phyloP scores from a whole-genome alignment of 2,113 vertebrate species.

The Bothrops jararaca region DNA sequence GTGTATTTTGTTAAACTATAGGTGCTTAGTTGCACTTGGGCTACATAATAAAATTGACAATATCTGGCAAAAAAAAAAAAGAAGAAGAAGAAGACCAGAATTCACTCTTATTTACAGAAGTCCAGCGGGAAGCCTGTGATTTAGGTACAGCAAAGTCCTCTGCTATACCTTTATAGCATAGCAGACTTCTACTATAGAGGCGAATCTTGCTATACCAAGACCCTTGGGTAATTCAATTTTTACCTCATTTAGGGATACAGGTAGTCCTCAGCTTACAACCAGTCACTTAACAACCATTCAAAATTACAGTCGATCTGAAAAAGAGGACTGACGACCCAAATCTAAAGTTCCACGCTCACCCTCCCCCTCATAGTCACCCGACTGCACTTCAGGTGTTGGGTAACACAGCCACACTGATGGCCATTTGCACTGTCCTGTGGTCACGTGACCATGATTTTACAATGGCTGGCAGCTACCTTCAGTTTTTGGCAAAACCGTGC shows the following conservation, averaged over 20 bases:
- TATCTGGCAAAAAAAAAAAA: no score
- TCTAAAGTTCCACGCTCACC: background rate
- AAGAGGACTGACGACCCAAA: background rate
- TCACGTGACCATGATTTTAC: background rate
- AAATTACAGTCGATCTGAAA: background rate
- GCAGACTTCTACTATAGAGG: background rate
- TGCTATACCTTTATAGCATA: background rate
- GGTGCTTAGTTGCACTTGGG: background rate
- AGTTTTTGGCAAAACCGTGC: no score
- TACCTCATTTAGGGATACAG: background rate
- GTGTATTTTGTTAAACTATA: background rate
- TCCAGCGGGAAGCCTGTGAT: background rate
- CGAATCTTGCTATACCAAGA: background rate
- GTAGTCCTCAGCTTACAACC: background rate
- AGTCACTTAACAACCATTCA: background rate
- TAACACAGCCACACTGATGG: background rate
- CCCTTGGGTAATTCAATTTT: background rate
- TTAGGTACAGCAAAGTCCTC: background rate
- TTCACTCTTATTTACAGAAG: background rate
- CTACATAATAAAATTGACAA: background rate
- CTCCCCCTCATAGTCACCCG: background rate
- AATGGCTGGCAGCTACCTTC: background rate
- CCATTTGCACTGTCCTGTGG: background rate
- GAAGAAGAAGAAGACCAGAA: background rate
- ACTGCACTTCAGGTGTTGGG: background rate